Conservation (phyloP, 2,113 vertebrate genomes). For the Corythornis cristatus region DNA sequence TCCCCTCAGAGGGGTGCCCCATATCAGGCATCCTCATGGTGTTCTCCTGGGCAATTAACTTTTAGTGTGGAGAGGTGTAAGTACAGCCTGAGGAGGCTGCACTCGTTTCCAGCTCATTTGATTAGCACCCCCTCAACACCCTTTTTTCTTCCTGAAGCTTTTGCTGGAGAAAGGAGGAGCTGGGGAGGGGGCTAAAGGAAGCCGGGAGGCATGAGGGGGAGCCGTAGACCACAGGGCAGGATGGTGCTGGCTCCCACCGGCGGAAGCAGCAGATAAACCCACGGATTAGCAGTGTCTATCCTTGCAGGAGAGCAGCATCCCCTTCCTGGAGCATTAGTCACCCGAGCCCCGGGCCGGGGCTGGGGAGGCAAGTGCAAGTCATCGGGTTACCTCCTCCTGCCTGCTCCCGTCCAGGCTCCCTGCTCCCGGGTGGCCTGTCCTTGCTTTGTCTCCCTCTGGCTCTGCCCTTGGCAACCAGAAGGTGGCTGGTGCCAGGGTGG, state of each 20-base stretch:
- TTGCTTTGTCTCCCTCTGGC: not conserved
- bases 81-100: not conserved
- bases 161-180: not conserved
- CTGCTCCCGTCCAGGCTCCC: not conserved
- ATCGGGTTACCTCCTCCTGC: not conserved
- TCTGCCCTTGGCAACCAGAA: not conserved
- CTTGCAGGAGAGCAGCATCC: slow-evolving; percentile 14
- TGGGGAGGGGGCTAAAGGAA: not conserved
- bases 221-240: not conserved
- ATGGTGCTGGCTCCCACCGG: not conserved
- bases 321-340: slow-evolving; percentile 39
- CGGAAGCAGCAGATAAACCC: slow-evolving; percentile 41
- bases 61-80: not conserved
- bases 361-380: not conserved
- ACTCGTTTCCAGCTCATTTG: not conserved
- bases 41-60: not conserved
- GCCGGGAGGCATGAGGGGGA: fast-evolving
- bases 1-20: fast-evolving
- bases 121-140: not conserved
- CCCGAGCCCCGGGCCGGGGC: not conserved
- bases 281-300: slow-evolving; percentile 18
- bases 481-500: not conserved
- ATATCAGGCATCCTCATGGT: fast-evolving
- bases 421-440: not conserved
- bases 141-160: not conserved